phyloP scores from a whole-genome alignment of 2,797 vertebrate species.

The Mormyrops boulengeri region DNA sequence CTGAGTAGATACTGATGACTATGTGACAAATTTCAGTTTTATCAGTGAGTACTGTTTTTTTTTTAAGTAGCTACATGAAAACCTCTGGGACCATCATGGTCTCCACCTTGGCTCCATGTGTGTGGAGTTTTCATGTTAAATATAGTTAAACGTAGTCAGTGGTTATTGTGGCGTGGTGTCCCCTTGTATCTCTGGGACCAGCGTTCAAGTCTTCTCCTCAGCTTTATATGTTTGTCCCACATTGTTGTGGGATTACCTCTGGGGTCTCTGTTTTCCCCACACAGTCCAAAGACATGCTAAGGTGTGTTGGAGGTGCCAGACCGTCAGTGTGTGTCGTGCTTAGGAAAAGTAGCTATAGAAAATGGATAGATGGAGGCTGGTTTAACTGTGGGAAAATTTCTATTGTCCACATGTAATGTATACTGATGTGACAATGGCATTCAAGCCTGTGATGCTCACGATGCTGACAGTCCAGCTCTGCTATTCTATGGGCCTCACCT shows the following conservation, averaged over 20 bases:
- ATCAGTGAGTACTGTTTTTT: not conserved
- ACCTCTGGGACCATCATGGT: not conserved
- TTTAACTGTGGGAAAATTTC: not conserved
- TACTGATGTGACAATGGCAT: not conserved
- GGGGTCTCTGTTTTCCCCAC: not conserved
- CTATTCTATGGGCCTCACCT: slow-evolving; percentile 11
- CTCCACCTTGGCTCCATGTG: not conserved
- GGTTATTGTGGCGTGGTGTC: not conserved
- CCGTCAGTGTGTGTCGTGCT: not conserved
- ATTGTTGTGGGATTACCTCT: not conserved
- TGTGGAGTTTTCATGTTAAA: not conserved
- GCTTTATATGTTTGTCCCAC: not conserved
- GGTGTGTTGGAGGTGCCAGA: not conserved
- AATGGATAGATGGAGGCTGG: not conserved
- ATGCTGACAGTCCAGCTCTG: slow-evolving; percentile 20
- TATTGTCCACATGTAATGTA: not conserved
- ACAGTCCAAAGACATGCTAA: not conserved
- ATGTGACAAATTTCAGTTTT: not conserved
- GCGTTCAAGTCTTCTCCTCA: not conserved
- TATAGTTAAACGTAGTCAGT: not conserved
- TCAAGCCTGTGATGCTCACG: not conserved
- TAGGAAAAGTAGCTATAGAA: not conserved
- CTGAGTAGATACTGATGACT: not conserved
- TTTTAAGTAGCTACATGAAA: not conserved
- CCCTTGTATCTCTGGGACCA: not conserved